Evolutionary conservation across 2,888 invertebrate genomes (phyloP).

Genomic region (Lepidochitona cinerea): DNA sequence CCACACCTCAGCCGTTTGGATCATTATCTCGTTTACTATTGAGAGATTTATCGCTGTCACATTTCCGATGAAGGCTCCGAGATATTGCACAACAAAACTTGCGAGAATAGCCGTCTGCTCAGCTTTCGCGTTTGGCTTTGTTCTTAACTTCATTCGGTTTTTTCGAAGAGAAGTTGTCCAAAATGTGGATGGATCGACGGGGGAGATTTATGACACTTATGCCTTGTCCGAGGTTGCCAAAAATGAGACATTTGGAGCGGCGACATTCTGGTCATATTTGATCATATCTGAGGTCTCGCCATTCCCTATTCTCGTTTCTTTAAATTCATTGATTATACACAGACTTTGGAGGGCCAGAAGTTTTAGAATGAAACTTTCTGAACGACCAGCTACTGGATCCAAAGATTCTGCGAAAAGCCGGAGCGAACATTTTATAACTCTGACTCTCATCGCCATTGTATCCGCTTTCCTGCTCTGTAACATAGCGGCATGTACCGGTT

Average conservation of each 20-base stretch:
- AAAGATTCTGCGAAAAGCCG: neutral
- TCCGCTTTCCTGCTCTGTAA: neutral
- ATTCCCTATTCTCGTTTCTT: neutral
- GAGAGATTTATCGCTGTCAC: neutral
- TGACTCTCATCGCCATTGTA: neutral
- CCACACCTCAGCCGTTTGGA: neutral
- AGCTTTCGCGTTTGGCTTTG: neutral
- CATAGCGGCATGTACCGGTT: neutral
- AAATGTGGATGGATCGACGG: neutral
- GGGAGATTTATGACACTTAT: neutral
- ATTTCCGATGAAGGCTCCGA: neutral
- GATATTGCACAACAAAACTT: neutral
- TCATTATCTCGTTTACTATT: neutral
- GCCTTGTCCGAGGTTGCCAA: neutral
- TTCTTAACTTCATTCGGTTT: neutral
- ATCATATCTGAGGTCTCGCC: neutral
- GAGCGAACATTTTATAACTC: neutral
- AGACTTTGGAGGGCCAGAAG: neutral
- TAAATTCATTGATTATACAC: neutral
- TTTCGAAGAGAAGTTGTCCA: neutral
- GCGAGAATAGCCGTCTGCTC: neutral
- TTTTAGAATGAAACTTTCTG: neutral
- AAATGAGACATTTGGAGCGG: neutral
- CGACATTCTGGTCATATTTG: neutral
- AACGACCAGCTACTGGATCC: neutral